Percentiles rank a stretch among this genome's conserved stretches.
phyloP scores from a whole-genome alignment of 2,113 vertebrate genomes.

The Strix uralensis region DNA sequence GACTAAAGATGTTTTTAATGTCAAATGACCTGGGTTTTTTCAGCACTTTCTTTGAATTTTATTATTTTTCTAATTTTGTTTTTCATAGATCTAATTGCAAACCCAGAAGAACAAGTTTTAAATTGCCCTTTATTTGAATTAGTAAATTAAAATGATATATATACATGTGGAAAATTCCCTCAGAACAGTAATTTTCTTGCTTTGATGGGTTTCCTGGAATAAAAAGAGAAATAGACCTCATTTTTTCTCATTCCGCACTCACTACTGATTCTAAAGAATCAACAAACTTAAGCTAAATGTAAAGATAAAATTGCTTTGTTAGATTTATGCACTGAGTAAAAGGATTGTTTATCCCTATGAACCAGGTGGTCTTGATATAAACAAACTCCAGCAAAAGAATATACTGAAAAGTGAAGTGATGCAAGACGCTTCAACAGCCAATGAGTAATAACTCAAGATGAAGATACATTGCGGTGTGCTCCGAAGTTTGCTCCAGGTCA shows the following conservation, averaged over 20 bases:
- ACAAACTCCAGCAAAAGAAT: neutral
- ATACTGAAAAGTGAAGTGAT: neutral
- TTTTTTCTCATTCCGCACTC: slow-evolving; percentile 24
- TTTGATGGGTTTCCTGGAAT: neutral
- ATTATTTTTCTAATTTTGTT: neutral
- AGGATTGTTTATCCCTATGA: neutral
- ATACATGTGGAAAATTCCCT: neutral
- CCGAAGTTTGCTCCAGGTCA: neutral
- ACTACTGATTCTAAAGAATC: slow-evolving; percentile 11
- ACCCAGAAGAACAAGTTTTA: neutral
- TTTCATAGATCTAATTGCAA: neutral
- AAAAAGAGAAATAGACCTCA: neutral
- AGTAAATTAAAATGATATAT: neutral
- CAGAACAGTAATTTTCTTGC: neutral
- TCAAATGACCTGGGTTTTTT: neutral
- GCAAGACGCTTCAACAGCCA: neutral
- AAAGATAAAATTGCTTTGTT: neutral
- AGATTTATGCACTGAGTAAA: slow-evolving; percentile 1
- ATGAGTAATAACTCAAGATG: neutral
- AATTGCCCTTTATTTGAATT: neutral
- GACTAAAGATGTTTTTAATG: neutral
- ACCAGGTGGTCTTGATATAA: neutral
- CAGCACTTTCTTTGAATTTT: neutral
- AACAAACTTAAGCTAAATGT: slow-evolving; percentile 1
- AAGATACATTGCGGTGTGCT: neutral